Conservation (phyloP, 2,797 vertebrate genomes). For the Agapornis canus region DNA sequence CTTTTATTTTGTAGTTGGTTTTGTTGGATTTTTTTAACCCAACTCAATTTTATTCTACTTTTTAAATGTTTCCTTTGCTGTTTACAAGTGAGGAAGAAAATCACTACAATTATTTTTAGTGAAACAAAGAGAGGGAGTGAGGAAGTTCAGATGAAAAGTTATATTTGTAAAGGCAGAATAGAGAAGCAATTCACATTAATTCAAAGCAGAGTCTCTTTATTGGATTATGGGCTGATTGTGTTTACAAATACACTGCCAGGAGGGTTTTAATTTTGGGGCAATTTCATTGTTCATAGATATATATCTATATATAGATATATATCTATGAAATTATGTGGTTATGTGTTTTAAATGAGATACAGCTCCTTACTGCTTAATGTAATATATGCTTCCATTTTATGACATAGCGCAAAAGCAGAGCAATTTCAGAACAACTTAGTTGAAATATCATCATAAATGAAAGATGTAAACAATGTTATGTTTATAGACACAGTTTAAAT, state of each 20-base stretch:
- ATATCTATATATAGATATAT: slow-evolving; percentile 82
- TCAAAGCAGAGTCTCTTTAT: slow-evolving; percentile 80
- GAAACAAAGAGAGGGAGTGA: slow-evolving; percentile 67
- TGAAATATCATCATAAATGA: slow-evolving; percentile 76
- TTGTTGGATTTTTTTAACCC: neutral
- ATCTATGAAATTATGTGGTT: slow-evolving; percentile 84
- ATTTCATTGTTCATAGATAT: slow-evolving; percentile 83
- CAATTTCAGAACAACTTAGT: slow-evolving; percentile 76
- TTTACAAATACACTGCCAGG: slow-evolving; percentile 83
- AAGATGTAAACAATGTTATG: slow-evolving; percentile 77
- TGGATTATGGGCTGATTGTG: slow-evolving; percentile 86
- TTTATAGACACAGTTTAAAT: slow-evolving; percentile 69
- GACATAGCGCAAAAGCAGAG: slow-evolving; percentile 72
- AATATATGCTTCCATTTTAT: slow-evolving; percentile 79
- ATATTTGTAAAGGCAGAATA: slow-evolving; percentile 67
- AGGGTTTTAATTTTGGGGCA: slow-evolving; percentile 86
- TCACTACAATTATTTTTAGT: slow-evolving; percentile 51
- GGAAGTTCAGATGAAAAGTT: slow-evolving; percentile 71
- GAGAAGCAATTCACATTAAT: slow-evolving; percentile 76
- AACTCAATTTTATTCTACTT: neutral
- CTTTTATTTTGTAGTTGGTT: neutral
- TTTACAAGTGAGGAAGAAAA: slow-evolving; percentile 50
- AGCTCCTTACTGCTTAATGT: slow-evolving; percentile 73
- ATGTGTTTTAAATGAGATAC: slow-evolving; percentile 83
- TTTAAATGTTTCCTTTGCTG: slow-evolving; percentile 16